Evolutionary conservation across 2,888 invertebrate species (phyloP), one percentile per base, ranked within the genome.

Genomic region (Leptodirus hochenwartii): DNA sequence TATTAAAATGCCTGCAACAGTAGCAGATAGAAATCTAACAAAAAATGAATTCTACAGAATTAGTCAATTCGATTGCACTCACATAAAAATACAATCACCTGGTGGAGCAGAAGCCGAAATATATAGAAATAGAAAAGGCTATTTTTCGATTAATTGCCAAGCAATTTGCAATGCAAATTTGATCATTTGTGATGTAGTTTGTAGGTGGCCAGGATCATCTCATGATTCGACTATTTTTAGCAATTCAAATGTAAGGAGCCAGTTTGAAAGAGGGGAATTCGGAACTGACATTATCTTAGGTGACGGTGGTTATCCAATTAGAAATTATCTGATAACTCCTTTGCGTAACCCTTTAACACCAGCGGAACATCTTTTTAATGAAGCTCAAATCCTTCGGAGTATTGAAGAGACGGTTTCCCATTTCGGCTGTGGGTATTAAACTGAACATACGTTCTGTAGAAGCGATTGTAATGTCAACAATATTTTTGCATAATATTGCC

Each of bases 211-310:
- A n/a, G 46, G 46, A 10, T 39, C 40, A 6, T 30, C 35, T 3
- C 44, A 46, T 32, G 47, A 50, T 31, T 29, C 30, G n/a, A 44
- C 39, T 5, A 44, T 48, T 14, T 48, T 49, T 33, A 41, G 43
- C 27, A 41, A 45, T 37, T 43, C 38, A 4, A 27, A 27, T 11
- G 30, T 44, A 20, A 39, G 35, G 15, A 37, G 38, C n/a, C 27
- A 30, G 12, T 37, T 41, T 35, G 36, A 39, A 34, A 27, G 20
- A n/a, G 35, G 36, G 15, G 30, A 33, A 22, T 35, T 38, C 22
- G 30, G 20, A 5, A 31, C 39, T 29, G 16, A 30, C 24, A 22
- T 40, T 12, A 28, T 41, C 22, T 17, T 40, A 8, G 44, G 43
- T 9, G 43, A 44, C 29, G 38, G 39, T 38, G 42, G 43, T 10